Evolutionary conservation across 1,140 invertebrate species (phyloP).

Genomic region (Leptopilina boulardi): DNA sequence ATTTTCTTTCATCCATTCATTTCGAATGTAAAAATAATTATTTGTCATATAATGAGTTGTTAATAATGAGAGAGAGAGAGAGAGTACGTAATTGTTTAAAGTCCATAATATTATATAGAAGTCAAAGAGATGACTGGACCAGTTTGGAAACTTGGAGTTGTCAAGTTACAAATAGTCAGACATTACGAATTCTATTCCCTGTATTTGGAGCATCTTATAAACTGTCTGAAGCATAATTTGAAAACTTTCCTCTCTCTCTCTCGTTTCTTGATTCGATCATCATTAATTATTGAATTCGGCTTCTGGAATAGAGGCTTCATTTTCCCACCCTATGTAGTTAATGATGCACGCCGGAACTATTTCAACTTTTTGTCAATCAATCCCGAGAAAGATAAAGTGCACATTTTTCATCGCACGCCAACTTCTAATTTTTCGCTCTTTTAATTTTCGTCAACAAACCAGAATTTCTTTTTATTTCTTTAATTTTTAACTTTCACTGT

Average conservation of each 20-base stretch:
- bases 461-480: too few relatives aligned
- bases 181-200: constrained; percentile 1
- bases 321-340: background rate
- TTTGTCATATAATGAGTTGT: too few relatives aligned
- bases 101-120: background rate
- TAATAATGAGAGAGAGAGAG: background rate
- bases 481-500: too few relatives aligned
- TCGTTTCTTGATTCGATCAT: background rate
- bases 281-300: constrained; percentile 10
- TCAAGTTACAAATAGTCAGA: constrained; percentile 6
- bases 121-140: background rate
- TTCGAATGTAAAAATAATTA: too few relatives aligned
- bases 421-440: background rate
- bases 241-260: background rate
- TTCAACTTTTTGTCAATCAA: constrained; percentile 18
- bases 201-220: constrained; percentile 6
- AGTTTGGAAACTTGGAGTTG: constrained; percentile 4
- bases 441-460: too few relatives aligned
- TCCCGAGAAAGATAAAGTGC: background rate
- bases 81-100: background rate
- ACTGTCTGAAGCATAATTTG: constrained; percentile 9
- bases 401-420: background rate
- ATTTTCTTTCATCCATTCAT: too few relatives aligned
- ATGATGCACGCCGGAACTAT: background rate
- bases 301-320: background rate